phyloP scores from a whole-genome alignment of 2,113 vertebrate genomes.

The Notechis scutatus region DNA sequence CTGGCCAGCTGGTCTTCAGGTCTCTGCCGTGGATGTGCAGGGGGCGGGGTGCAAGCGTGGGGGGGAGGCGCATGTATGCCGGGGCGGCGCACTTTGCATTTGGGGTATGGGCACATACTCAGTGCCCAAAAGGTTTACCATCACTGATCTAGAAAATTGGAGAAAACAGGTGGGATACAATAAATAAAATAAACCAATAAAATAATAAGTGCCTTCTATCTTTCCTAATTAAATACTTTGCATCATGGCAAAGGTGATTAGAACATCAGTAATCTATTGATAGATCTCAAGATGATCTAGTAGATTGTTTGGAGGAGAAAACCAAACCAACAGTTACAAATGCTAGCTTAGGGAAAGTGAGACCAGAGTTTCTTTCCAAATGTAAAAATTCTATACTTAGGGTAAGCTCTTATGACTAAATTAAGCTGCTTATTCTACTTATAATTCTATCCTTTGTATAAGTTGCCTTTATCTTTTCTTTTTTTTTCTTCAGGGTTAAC shows the following conservation, averaged over 20 bases:
- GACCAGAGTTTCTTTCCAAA: background rate
- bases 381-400: background rate
- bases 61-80: too few species aligned
- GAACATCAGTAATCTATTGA: background rate
- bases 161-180: background rate
- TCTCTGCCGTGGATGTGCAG: too few species aligned
- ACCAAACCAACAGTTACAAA: background rate
- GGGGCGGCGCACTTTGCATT: too few species aligned
- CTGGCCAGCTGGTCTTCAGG: too few species aligned
- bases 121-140: too few species aligned
- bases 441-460: background rate
- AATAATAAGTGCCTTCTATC: background rate
- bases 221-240: background rate
- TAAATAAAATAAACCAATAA: background rate
- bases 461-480: background rate
- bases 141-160: background rate
- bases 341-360: background rate
- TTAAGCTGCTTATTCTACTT: background rate
- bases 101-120: too few species aligned
- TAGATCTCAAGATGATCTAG: background rate
- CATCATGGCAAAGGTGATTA: background rate
- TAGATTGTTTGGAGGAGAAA: background rate
- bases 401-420: background rate
- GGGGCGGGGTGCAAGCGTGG: too few species aligned
- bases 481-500: slow-evolving; percentile 76